These are phyloP conservation scores for Notiomystis cincta DNA, from an alignment of 2,113 vertebrate species.

Conservation along the genomic window DNA sequence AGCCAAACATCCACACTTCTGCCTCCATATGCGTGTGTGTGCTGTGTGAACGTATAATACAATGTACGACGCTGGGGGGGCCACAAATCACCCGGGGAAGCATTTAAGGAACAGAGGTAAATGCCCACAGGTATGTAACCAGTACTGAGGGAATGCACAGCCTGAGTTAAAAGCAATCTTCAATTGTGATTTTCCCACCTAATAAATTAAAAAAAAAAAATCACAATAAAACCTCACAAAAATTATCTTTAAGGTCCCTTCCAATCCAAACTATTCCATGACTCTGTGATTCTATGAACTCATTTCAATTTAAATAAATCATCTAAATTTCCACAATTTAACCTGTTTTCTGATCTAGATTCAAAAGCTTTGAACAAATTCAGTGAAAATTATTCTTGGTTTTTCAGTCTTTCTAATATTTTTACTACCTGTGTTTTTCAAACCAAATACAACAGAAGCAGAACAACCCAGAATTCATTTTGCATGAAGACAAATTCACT, in stretches of 20 bases:
- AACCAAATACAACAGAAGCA: background rate
- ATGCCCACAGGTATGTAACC: background rate
- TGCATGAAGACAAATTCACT: background rate
- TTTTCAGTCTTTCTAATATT: background rate
- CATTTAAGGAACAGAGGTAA: background rate
- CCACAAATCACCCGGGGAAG: background rate
- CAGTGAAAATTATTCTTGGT: background rate
- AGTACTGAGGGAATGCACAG: background rate
- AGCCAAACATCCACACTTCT: background rate
- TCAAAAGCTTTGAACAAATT: background rate
- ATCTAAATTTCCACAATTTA: background rate
- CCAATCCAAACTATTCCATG: background rate
- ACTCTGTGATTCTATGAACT: background rate
- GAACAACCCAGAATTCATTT: background rate
- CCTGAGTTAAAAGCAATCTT: background rate
- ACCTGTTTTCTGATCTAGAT: background rate
- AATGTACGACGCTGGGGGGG: background rate
- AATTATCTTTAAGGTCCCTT: background rate
- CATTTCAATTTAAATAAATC: background rate
- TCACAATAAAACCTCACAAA: background rate
- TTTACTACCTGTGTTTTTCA: background rate
- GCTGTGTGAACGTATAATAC: accelerated
- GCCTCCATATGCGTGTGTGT: background rate
- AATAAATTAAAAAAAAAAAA: background rate
- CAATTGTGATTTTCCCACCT: background rate